These are phyloP conservation scores for Apostichopus leukothele DNA, from an alignment of 53 echinoderm and acorn worm genomes.

Conservation along the genomic window DNA sequence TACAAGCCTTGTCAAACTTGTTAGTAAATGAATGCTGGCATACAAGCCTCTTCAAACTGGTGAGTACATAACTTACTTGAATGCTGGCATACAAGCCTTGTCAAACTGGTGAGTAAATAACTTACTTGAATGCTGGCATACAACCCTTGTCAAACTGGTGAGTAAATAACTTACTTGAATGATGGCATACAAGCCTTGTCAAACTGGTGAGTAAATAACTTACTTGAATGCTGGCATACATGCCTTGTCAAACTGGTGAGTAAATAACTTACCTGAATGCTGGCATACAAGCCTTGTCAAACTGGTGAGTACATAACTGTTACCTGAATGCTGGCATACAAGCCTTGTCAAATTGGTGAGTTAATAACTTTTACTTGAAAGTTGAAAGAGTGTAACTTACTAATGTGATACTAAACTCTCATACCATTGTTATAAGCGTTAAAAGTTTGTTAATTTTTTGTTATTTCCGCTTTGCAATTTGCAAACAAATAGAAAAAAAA, in stretches of 20 bases:
- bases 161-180: slow-evolving; percentile 84
- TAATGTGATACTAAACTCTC: no score
- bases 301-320: slow-evolving; percentile 60
- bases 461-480: no score
- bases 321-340: slow-evolving; percentile 92
- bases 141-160: slow-evolving; percentile 97
- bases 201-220: slow-evolving; percentile 71
- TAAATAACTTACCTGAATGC: no score
- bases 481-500: no score
- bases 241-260: neutral
- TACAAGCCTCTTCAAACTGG: no score
- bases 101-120: slow-evolving; percentile 84
- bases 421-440: no score
- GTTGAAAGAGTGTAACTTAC: no score
- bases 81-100: slow-evolving; percentile 87
- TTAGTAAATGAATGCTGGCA: slow-evolving; percentile 73
- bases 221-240: no score
- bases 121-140: slow-evolving; percentile 67
- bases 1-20: slow-evolving; percentile 96
- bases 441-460: no score
- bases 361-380: neutral
- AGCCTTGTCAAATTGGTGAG: slow-evolving; percentile 94
- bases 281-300: slow-evolving; percentile 89
- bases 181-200: slow-evolving; percentile 54
- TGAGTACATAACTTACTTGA: slow-evolving; percentile 75